Evolutionary conservation across 30 jellyfish, hydroid and myxozoan genomes (phyloP).

Genomic region (Aurelia aurita complex sp. Pacific): DNA sequence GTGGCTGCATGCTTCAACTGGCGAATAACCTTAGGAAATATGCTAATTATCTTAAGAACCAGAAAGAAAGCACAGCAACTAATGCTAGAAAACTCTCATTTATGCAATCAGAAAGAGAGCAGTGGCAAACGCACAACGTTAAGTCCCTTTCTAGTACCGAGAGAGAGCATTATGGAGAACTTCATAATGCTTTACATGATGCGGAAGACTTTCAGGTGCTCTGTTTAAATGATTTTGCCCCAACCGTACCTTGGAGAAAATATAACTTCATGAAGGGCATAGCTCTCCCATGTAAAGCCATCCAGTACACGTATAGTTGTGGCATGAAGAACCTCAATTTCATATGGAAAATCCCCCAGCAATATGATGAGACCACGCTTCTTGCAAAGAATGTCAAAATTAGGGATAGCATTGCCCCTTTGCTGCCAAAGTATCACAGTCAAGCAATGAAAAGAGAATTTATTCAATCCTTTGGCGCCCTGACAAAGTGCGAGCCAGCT

Average conservation of each 20-base stretch:
- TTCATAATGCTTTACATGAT: constrained; percentile 10
- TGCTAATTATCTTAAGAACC: too few species aligned
- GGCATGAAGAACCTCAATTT: too few species aligned
- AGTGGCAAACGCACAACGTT: constrained; percentile 8
- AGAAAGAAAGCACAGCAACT: too few species aligned
- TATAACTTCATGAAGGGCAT: too few species aligned
- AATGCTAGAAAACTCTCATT: too few species aligned
- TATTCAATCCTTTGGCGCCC: not conserved
- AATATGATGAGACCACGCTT: too few species aligned
- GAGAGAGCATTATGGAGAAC: constrained; percentile 11
- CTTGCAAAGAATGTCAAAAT: not conserved
- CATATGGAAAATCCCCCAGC: too few species aligned
- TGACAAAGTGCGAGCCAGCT: not conserved
- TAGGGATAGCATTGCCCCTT: not conserved
- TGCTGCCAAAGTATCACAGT: constrained; percentile 19
- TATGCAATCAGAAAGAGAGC: constrained; percentile 2
- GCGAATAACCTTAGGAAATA: too few species aligned
- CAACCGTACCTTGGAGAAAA: too few species aligned
- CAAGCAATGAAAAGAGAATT: constrained; percentile 2
- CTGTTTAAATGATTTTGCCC: not conserved
- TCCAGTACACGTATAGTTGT: too few species aligned
- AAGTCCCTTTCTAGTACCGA: constrained; percentile 5
- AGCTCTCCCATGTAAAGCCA: too few species aligned
- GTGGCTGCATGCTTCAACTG: too few species aligned
- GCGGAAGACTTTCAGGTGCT: constrained; percentile 9